phyloP scores from a whole-genome alignment of 2,797 vertebrate species.

The Siniperca obscura region DNA sequence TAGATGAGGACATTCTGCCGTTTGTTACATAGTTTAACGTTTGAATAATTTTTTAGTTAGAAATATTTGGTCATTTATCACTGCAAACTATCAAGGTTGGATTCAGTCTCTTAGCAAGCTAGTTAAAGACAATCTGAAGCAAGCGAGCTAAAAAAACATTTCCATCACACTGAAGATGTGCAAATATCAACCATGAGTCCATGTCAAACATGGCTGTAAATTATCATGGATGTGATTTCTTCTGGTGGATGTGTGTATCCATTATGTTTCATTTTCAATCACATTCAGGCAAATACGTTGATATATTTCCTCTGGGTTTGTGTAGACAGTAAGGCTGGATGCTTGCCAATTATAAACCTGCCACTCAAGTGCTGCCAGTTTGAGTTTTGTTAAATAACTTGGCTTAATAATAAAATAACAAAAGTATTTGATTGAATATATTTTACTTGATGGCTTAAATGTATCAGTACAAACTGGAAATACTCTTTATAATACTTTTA shows the following conservation, averaged over 20 bases:
- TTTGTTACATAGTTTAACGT: not conserved
- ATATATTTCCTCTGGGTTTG: slow-evolving; percentile 42
- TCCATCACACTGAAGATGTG: slow-evolving; percentile 18
- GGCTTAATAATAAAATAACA: not conserved
- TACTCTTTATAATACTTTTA: too few relatives aligned
- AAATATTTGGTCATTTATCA: slow-evolving; percentile 1
- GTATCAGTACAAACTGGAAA: not conserved
- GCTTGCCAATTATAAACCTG: slow-evolving; percentile 51
- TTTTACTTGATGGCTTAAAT: slow-evolving; percentile 12
- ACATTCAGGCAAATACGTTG: slow-evolving; percentile 34
- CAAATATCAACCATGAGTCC: slow-evolving; percentile 21
- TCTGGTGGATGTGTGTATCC: slow-evolving; percentile 19
- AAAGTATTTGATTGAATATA: slow-evolving; percentile 30
- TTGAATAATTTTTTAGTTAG: not conserved
- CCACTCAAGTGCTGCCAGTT: slow-evolving; percentile 38
- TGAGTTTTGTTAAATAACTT: slow-evolving; percentile 39
- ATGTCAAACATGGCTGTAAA: slow-evolving; percentile 31
- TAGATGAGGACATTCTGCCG: not conserved
- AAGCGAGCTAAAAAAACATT: not conserved
- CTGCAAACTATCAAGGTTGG: not conserved
- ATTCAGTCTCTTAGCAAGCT: not conserved
- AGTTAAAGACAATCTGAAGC: slow-evolving; percentile 6
- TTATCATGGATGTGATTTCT: slow-evolving; percentile 20
- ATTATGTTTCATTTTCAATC: slow-evolving; percentile 42
- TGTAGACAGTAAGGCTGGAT: slow-evolving; percentile 44